Conservation (phyloP, 2,888 invertebrate genomes). For the Taenaris catops region DNA sequence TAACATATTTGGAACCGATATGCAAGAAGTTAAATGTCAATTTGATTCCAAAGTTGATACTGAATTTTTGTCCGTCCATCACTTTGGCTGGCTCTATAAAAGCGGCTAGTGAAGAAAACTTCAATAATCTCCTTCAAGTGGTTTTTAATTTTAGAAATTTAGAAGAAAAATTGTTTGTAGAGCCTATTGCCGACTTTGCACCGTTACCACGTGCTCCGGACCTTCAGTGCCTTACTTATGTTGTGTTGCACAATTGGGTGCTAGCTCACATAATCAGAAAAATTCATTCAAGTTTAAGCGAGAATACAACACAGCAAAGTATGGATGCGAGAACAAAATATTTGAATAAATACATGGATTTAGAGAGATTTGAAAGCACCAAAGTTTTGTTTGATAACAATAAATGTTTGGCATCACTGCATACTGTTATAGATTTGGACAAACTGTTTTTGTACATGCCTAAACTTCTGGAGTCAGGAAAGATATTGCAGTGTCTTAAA, state of each 20-base stretch:
- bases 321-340: slow-evolving; percentile 80
- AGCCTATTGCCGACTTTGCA: slow-evolving; percentile 61
- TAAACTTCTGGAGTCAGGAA: slow-evolving; percentile 56
- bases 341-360: slow-evolving; percentile 80
- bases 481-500: slow-evolving; percentile 68
- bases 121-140: slow-evolving; percentile 55
- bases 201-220: slow-evolving; percentile 66
- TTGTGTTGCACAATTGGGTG: slow-evolving; percentile 84
- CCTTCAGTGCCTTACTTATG: slow-evolving; percentile 79
- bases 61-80: slow-evolving; percentile 86
- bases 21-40: slow-evolving; percentile 86
- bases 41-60: slow-evolving; percentile 85
- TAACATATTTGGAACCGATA: slow-evolving; percentile 83
- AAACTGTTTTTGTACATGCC: slow-evolving; percentile 74
- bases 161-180: slow-evolving; percentile 69
- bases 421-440: slow-evolving; percentile 73
- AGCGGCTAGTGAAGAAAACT: slow-evolving; percentile 56
- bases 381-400: slow-evolving; percentile 78
- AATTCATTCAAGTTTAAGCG: slow-evolving; percentile 78
- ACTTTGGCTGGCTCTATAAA: slow-evolving; percentile 57
- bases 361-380: slow-evolving; percentile 73
- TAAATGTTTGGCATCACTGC: slow-evolving; percentile 79
- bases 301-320: slow-evolving; percentile 63
- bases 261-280: slow-evolving; percentile 84
- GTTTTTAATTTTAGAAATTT: slow-evolving; percentile 65